Evolutionary conservation across 2,888 invertebrate species (phyloP).

Genomic region (Adineta ricciae): DNA sequence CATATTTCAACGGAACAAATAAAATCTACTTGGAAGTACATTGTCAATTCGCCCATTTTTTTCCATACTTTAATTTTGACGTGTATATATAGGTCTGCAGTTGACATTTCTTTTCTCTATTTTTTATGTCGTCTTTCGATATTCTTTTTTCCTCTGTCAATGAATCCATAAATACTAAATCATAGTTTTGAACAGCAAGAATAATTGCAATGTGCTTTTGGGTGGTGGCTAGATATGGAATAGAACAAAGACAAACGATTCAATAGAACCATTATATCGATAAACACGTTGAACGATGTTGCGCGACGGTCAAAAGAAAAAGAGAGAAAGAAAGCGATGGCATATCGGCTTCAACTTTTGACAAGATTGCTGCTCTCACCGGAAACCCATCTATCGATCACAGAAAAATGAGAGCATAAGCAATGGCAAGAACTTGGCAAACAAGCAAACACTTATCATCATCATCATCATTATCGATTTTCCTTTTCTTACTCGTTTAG

Average conservation of each 20-base stretch:
- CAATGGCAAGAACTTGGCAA: not conserved
- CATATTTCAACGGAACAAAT: not conserved
- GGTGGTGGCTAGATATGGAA: not conserved
- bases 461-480: not conserved
- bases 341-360: not conserved
- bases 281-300: not conserved
- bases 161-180: not conserved
- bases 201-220: not conserved
- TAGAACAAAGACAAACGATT: not conserved
- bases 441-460: conserved; percentile 4
- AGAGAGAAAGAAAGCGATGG: not conserved
- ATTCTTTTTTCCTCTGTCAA: not conserved
- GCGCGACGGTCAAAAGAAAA: not conserved
- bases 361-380: not conserved
- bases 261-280: not conserved
- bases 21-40: not conserved
- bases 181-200: not conserved
- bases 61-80: not conserved
- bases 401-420: not conserved
- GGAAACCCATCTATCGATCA: conserved; percentile 9
- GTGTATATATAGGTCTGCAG: not conserved
- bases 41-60: not conserved
- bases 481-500: not conserved
- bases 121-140: not conserved
- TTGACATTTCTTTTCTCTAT: not conserved